phyloP scores from a whole-genome alignment of 2,888 invertebrate species.

The Camptogramma bilineatum region DNA sequence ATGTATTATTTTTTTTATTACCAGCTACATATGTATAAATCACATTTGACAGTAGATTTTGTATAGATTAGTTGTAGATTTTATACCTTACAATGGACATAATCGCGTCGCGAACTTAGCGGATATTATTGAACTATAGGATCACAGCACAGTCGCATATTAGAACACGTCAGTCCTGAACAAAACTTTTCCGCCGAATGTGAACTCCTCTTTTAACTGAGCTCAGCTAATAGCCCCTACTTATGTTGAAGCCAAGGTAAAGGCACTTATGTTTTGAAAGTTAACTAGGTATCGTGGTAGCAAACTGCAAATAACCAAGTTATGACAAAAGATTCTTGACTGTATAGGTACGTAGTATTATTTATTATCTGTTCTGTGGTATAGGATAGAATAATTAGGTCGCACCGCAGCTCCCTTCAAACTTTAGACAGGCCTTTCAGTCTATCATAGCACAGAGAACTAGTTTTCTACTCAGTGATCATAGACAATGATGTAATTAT shows the following conservation, averaged over 20 bases:
- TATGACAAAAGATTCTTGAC: too few species aligned
- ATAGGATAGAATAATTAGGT: background rate
- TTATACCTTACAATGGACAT: too few species aligned
- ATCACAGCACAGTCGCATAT: background rate
- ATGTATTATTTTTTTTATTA: too few species aligned
- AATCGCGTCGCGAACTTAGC: background rate
- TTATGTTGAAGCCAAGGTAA: conserved; percentile 19
- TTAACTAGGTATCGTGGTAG: conserved; percentile 4
- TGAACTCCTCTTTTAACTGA: conserved; percentile 2
- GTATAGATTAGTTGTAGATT: too few species aligned
- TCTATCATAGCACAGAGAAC: background rate
- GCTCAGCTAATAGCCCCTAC: background rate
- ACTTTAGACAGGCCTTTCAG: background rate
- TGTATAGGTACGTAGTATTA: too few species aligned
- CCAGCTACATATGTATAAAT: too few species aligned
- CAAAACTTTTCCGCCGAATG: background rate
- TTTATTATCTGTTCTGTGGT: too few species aligned
- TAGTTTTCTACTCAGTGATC: too few species aligned
- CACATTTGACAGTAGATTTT: too few species aligned
- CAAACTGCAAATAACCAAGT: background rate
- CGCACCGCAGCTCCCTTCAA: background rate
- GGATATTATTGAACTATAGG: background rate
- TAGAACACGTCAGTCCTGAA: background rate
- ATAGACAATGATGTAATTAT: background rate
- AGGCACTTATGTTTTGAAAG: conserved; percentile 22